A percentile compares a stretch with the other conserved stretches of the same genome.
Conservation (phyloP, 2,888 invertebrate species). For the Drosophila infuscata region DNA sequence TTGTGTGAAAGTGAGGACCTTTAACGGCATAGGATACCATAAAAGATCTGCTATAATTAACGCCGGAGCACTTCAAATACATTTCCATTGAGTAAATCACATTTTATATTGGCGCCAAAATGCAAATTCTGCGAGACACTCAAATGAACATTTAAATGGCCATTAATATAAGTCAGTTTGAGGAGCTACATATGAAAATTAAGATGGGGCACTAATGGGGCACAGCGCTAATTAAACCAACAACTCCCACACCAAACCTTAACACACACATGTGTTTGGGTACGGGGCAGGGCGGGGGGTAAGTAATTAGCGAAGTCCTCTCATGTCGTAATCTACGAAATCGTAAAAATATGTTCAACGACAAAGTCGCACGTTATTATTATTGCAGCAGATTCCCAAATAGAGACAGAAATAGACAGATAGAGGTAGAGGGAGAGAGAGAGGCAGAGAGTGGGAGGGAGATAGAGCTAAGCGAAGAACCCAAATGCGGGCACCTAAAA, state of each 20-base stretch:
- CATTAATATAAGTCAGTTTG: slow-evolving; percentile 59
- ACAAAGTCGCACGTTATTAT: slow-evolving; percentile 75
- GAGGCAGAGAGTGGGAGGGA: not conserved
- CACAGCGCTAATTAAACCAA: slow-evolving; percentile 68
- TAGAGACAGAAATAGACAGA: not conserved
- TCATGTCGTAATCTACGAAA: slow-evolving; percentile 70
- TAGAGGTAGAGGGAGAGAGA: not conserved
- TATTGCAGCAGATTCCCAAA: slow-evolving; percentile 55
- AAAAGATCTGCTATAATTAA: slow-evolving; percentile 41
- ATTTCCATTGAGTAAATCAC: slow-evolving; percentile 38
- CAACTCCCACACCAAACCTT: slow-evolving; percentile 8
- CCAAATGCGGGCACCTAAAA: slow-evolving; percentile 65
- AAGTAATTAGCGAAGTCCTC: slow-evolving; percentile 78
- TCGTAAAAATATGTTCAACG: slow-evolving; percentile 78
- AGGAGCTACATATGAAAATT: slow-evolving; percentile 54
- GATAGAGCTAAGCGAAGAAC: slow-evolving; percentile 9
- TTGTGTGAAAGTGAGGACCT: slow-evolving; percentile 49
- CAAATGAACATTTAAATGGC: slow-evolving; percentile 69
- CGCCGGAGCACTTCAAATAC: slow-evolving; percentile 48
- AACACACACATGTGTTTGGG: slow-evolving; percentile 13
- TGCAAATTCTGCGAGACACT: slow-evolving; percentile 19
- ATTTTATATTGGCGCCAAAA: slow-evolving; percentile 50
- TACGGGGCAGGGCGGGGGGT: slow-evolving; percentile 1
- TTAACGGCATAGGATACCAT: slow-evolving; percentile 4
- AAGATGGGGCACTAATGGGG: slow-evolving; percentile 67